Base-by-base conservation (phyloP, 23 tunicate genomes). In the Clavelina lepadiformis region DNA sequence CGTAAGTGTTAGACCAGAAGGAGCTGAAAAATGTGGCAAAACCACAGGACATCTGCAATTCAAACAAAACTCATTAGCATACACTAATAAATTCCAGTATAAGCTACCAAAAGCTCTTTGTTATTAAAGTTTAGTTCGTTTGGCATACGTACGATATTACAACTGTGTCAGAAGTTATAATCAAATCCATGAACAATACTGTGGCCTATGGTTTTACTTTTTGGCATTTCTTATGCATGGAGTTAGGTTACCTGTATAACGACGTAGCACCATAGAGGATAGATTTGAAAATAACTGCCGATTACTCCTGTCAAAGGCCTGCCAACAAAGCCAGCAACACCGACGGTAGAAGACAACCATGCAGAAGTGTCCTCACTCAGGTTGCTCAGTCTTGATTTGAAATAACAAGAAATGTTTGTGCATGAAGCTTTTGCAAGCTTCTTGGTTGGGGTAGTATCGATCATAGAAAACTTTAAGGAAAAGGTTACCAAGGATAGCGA, bases 21-120 rank as follows among this genome's bases (percentile, higher is more conserved):
- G 79, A 60, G 30, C 79, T 73, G 33, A 73, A 7, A 44, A 60
- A 30, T 2, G 71, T 66, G 1, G 58, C 63, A 19, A 68, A n/a
- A 0, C 82, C 82, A 31, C 63, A 55, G 11, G 44, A 29, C 1
- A 51, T 33, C 82, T 77, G 31, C 15, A 66, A 71, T 27, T 13
- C 13, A 7, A 60, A 60, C 27, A 54, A 54, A 18, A 26, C 8
- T 24, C 11, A n/a, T n/a, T n/a, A n/a, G n/a, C n/a, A n/a, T n/a
- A n/a, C n/a, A n/a, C n/a, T n/a, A n/a, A n/a, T n/a, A n/a, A n/a
- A n/a, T n/a, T n/a, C n/a, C n/a, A n/a, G n/a, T n/a, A n/a, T n/a
- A n/a, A n/a, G n/a, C n/a, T n/a, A n/a, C n/a, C n/a, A n/a, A n/a
- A n/a, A n/a, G n/a, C n/a, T n/a, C n/a, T 26, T 28, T 13, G 67